Evolutionary conservation across 2,113 vertebrate species (phyloP), one percentile per base, ranked within the genome.

Genomic region (Xenopus tropicalis): DNA sequence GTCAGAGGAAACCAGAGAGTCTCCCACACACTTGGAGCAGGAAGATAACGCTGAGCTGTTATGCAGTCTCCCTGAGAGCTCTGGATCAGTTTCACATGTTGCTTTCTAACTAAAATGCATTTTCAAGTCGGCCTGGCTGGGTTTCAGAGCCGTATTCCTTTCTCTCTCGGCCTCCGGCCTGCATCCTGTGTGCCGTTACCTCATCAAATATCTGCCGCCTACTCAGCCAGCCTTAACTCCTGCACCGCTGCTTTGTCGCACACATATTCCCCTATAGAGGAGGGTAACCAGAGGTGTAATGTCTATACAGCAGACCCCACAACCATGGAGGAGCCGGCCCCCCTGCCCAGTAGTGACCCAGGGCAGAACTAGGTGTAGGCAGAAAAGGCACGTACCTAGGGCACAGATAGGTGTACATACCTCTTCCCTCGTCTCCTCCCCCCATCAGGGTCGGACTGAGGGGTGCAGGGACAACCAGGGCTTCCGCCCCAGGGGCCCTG

Each of bases 11-110:
- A 86, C 87, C 83, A 83, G 79, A 79, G 85, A 88, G 84, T 86
- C 84, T 79, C 87, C 89, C 90, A 80, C 85, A 80, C 71, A 0
- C 84, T 90, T 93, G 90, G 91, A 91, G 83, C 77, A 74, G 88
- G 87, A 93, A 92, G 88, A 92, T 58, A 93, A 83, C 65, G 75
- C 80, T 61, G 80, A 75, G 72, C 72, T 44, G 80, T 78, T 85
- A 81, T 72, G 58, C 83, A 78, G 85, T 90, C 87, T 25, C 85
- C 77, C 67, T 65, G 68, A 29, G 69, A 81, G 83, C 80, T 79
- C 1, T 1, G 42, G 81, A 87, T 90, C 82, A 0, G 74, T 88
- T 90, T 90, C 89, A 78, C 79, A 68, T 83, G 86, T 82, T 83
- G 74, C 80, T 83, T 87, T 83, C 81, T 86, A 80, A 83, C 83